These are phyloP conservation scores for Bombus difficillimus DNA, from an alignment of 1,140 invertebrate species.

Conservation along the genomic window DNA sequence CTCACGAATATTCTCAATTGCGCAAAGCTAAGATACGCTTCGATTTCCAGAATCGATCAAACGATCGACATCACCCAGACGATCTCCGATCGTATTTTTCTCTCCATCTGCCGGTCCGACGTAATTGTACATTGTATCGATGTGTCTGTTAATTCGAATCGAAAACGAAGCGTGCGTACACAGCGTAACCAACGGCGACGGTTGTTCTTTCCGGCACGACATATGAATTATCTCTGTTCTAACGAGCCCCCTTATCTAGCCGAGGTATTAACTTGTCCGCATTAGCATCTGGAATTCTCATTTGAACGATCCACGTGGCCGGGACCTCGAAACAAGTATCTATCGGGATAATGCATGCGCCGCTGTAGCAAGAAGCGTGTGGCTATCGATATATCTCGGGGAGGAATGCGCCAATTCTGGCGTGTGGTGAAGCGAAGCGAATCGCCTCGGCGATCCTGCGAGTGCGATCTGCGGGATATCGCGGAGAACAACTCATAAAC, in stretches of 20 bases:
- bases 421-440: conserved; percentile 44
- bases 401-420: conserved; percentile 51
- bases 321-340: conserved; percentile 43
- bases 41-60: not conserved
- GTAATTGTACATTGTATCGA: conserved; percentile 2
- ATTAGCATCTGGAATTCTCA: conserved; percentile 53
- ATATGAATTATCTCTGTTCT: conserved; percentile 38
- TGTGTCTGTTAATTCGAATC: conserved; percentile 5
- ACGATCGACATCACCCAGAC: not conserved
- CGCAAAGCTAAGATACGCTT: no score
- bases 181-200: not conserved
- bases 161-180: conserved; percentile 6
- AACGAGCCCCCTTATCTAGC: conserved; percentile 48
- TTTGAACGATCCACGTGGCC: conserved; percentile 28
- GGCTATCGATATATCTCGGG: conserved; percentile 37
- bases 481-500: conserved; percentile 41
- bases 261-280: conserved; percentile 57
- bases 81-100: not conserved
- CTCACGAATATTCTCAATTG: not conserved
- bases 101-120: not conserved
- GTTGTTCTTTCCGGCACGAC: conserved; percentile 51
- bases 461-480: conserved; percentile 39
- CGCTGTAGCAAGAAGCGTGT: conserved; percentile 12
- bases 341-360: conserved; percentile 26
- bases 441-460: conserved; percentile 20